These are phyloP conservation scores for Bovichtus variegatus DNA, from an alignment of 2,797 vertebrate species.

Conservation along the genomic window DNA sequence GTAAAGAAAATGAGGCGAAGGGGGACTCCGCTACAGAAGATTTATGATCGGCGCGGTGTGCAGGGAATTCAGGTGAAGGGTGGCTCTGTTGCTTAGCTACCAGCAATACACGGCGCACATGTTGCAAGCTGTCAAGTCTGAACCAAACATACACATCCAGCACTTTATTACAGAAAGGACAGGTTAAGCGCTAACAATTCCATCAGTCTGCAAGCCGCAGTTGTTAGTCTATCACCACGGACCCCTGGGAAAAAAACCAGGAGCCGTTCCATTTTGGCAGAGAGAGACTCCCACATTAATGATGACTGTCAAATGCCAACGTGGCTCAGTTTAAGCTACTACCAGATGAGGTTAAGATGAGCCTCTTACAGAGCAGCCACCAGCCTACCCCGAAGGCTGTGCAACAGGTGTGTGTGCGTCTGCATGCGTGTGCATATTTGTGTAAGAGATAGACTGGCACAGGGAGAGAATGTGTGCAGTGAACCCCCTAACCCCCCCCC, in stretches of 20 bases:
- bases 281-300: slow-evolving; percentile 64
- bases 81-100: slow-evolving; percentile 49
- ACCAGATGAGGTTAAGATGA: slow-evolving; percentile 58
- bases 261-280: slow-evolving; percentile 53
- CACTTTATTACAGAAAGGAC: slow-evolving; percentile 52
- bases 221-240: slow-evolving; percentile 67
- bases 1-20: slow-evolving; percentile 7
- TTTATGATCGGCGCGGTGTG: slow-evolving; percentile 56
- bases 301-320: slow-evolving; percentile 66
- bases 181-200: slow-evolving; percentile 61
- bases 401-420: slow-evolving; percentile 74
- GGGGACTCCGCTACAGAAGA: slow-evolving; percentile 24
- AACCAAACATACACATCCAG: slow-evolving; percentile 44
- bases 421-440: slow-evolving; percentile 58
- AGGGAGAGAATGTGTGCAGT: slow-evolving; percentile 49
- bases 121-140: slow-evolving; percentile 51
- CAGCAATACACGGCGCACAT: slow-evolving; percentile 29
- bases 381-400: slow-evolving; percentile 25
- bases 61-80: slow-evolving; percentile 67
- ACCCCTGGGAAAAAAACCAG: slow-evolving; percentile 50
- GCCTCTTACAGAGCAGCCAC: slow-evolving; percentile 39
- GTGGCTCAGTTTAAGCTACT: slow-evolving; percentile 56
- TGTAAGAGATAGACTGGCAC: slow-evolving; percentile 49
- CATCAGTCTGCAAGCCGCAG: slow-evolving; percentile 63
- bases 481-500: slow-evolving; percentile 15